phyloP scores from a whole-genome alignment of 1,140 invertebrate species.

The Papilio dardanus region DNA sequence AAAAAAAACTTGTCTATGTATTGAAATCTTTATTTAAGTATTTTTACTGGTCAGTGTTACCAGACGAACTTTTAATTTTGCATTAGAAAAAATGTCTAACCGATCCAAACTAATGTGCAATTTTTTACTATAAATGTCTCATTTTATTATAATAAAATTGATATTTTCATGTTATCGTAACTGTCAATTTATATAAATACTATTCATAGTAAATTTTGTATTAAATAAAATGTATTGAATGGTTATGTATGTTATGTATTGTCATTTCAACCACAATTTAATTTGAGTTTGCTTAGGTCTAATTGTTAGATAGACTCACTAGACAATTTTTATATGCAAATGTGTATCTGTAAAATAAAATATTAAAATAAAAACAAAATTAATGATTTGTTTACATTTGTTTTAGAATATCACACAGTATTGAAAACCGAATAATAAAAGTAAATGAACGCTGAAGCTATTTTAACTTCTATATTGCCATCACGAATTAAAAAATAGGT shows the following conservation, averaged over 20 bases:
- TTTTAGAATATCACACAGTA: not conserved
- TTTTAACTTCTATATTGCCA: too few relatives aligned
- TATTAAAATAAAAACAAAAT: slow-evolving; percentile 47
- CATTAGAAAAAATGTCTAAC: not conserved
- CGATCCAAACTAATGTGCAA: slow-evolving; percentile 22
- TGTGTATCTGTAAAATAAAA: slow-evolving; percentile 76
- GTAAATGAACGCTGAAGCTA: not conserved
- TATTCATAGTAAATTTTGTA: slow-evolving; percentile 6
- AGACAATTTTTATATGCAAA: slow-evolving; percentile 78
- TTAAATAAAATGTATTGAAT: slow-evolving; percentile 22
- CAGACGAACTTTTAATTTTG: not conserved
- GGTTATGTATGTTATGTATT: not conserved
- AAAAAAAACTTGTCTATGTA: not conserved
- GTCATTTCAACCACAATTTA: slow-evolving; percentile 36
- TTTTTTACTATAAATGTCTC: slow-evolving; percentile 17
- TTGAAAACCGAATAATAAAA: not conserved
- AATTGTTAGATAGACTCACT: slow-evolving; percentile 74
- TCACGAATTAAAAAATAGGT: not conserved
- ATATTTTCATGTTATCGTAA: slow-evolving; percentile 9
- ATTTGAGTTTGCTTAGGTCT: slow-evolving; percentile 67
- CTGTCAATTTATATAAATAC: slow-evolving; percentile 25
- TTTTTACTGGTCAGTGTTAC: slow-evolving; percentile 10
- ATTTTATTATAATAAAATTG: slow-evolving; percentile 16
- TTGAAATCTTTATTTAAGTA: slow-evolving; percentile 15
- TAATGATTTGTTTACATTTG: slow-evolving; percentile 38